Base-by-base conservation (phyloP, 2,113 vertebrate species). In the Arothron firmamentum region DNA sequence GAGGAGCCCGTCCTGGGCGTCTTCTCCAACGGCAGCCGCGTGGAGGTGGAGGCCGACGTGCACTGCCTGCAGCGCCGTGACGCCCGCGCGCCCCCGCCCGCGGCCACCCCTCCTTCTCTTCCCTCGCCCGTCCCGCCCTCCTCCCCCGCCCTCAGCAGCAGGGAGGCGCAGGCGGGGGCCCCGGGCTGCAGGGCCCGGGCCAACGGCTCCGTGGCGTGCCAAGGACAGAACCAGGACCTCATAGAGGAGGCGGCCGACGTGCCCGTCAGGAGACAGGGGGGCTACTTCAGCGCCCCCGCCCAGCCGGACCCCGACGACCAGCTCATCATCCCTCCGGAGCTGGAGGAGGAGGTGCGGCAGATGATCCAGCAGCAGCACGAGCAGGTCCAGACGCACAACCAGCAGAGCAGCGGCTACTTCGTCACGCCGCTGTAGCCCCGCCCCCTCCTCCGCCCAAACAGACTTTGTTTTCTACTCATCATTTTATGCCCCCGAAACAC, bases 301-400 rank as follows among this genome's bases (percentile, higher is more conserved):
- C 95, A 98, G 67, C 96, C 94, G 0, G 96, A 99, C 75, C 97
- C 97, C 0, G 96, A 99, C 0, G 97, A 99, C 71, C 95, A 97
- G 90, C 95, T 98, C 47, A 96, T 99, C 84, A 93, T 99, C 69
- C 97, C 97, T 0, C 97, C 96, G 0, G 97, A 99, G 88, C 92
- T 99, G 28, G 97, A 98, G 77, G 97, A 98, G 70, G 97, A 99
- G 61, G 96, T 99, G 16, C 94, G 93, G 60, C 94, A 97, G 85
- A 95, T 99, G 58, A 99, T 99, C 90, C 96, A 95, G 61, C 95
- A 97, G 65, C 96, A 97, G 74, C 60, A 70, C 13, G 48, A 91
- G 25, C 89, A 88, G 0, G 63, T 71, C 25, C 86, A 85, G 55
- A 61, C 62, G 0, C 86, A 75, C 80, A 88, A 74, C 92, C 88